Percentiles rank a stretch among this genome's conserved stretches.
phyloP scores from a whole-genome alignment of 2,113 vertebrate species.

The Heptranchias perlo region DNA sequence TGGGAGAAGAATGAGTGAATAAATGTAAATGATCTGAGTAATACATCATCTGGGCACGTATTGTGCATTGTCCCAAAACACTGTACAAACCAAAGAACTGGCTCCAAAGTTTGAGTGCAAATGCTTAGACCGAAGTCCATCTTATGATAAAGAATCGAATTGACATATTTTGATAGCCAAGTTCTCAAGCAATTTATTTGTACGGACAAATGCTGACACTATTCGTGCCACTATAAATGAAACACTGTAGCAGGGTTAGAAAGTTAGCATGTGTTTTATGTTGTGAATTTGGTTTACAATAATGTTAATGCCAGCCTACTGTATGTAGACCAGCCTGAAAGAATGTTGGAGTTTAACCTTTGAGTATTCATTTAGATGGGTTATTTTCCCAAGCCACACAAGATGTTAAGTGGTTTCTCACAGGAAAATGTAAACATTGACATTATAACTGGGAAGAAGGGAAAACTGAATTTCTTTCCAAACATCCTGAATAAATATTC shows the following conservation, averaged over 20 bases:
- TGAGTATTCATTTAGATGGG: neutral
- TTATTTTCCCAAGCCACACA: neutral
- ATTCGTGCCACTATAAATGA: neutral
- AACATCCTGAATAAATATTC: neutral
- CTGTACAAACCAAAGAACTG: neutral
- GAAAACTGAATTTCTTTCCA: neutral
- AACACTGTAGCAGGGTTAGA: neutral
- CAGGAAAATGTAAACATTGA: slow-evolving; percentile 11
- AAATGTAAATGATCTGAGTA: neutral
- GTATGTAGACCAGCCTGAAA: neutral
- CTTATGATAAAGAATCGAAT: neutral
- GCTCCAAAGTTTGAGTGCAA: neutral
- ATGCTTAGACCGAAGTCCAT: neutral
- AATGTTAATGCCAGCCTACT: neutral
- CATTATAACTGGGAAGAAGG: neutral
- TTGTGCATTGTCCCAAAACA: neutral
- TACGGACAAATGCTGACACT: neutral
- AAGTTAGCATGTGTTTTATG: neutral
- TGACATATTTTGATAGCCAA: neutral
- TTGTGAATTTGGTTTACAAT: neutral
- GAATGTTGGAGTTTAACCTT: neutral
- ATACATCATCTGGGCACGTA: neutral
- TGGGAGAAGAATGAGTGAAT: neutral
- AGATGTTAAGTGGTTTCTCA: neutral
- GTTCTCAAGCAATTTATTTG: neutral